Base-by-base conservation (phyloP, 1,140 invertebrate genomes). In the Microplitis mediator region DNA sequence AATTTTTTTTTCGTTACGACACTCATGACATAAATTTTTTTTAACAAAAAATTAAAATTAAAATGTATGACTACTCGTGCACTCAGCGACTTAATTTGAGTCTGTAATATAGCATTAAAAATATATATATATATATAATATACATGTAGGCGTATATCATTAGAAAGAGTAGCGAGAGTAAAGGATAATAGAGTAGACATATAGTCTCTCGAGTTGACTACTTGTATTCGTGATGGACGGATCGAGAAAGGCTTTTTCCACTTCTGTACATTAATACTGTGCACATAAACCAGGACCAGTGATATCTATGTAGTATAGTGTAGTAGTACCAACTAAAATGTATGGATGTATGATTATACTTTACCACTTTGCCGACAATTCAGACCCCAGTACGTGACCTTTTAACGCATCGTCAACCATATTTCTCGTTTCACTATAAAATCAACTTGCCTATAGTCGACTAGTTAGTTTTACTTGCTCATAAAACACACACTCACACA, bases 331-430 rank as follows among this genome's bases (percentile, higher is more conserved):
- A 45, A 11, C 39, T 45, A 45, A 11, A 45, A 45, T 45, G 39
- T 45, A 45, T 45, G 23, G 56, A 16, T 58, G 60, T 13, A 39
- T 39, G 60, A 62, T 62, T 62, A 62, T 39, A 62, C 60, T 62
- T 62, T 62, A 62, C 60, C 35, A 62, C 60, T 62, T 62, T 31
- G 4, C 60, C 34, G 32, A 39, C 60, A 13, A 35, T 62, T 62
- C 60, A 35, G 60, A 35, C 4, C 32, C 35, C 3, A 35, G 60
- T 62, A 62, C 60, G 60, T 62, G 60, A 62, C 60, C 35, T 62
- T 62, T 62, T 62, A 62, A 62, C 60, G 60, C 60, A 62, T 62
- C 60, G 60, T 62, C 60, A 62, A 62, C 31, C 60, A 62, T 39
- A 62, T 62, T 62, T 36, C 60, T 62, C 60, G 32, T 62, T 34